Base-by-base conservation (phyloP, 2,113 vertebrate genomes). In the Piprites chloris region DNA sequence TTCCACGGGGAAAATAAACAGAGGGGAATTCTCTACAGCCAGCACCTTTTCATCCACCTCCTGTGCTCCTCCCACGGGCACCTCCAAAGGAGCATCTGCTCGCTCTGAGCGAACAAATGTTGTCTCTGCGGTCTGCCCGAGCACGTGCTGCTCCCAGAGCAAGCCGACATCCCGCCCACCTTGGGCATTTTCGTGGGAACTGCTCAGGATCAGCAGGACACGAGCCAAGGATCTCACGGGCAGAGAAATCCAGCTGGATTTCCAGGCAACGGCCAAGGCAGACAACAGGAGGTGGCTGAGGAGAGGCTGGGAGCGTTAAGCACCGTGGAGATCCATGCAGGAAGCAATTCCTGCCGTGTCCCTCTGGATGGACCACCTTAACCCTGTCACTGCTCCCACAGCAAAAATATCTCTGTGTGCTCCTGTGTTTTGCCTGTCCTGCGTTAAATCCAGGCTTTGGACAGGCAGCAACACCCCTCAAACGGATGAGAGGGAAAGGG, bases 1-100 rank as follows among this genome's bases (percentile, higher is more conserved):
- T 15, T 52, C 50, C 50, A 52, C 0, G 1, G 6, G 6, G 67
- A 0, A 28, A 88, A 26, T 2, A 37, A n/a, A 63, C 0, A 0
- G 32, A 32, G 59, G 71, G 49, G 33, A 63, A 32, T 5, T 53
- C 39, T 23, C 68, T 15, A 9, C 5, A 5, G 24, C 4, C 68
- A 50, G 65, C 55, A 53, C 39, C 69, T 63, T 55, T 5, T 47
- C 4, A 9, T 39, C 17, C 85, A 21, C 71, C 62, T 63, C 33
- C 78, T 59, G 50, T 52, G 56, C 68, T 91, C 59, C 50, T 5
- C 49, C n/a, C 24, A 67, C 33, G 28, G 2, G 5, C 61, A 11
- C 19, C 87, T 74, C 18, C 46, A 4, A 4, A 53, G 65, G 15
- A 80, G 85, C 85, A 89, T 72, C 94, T 87, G 94, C 94, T 90